Percentiles rank a stretch among this genome's conserved stretches.
These are phyloP conservation scores for Elachura formosa DNA, from an alignment of 2,113 vertebrate genomes.

Conservation along the genomic window DNA sequence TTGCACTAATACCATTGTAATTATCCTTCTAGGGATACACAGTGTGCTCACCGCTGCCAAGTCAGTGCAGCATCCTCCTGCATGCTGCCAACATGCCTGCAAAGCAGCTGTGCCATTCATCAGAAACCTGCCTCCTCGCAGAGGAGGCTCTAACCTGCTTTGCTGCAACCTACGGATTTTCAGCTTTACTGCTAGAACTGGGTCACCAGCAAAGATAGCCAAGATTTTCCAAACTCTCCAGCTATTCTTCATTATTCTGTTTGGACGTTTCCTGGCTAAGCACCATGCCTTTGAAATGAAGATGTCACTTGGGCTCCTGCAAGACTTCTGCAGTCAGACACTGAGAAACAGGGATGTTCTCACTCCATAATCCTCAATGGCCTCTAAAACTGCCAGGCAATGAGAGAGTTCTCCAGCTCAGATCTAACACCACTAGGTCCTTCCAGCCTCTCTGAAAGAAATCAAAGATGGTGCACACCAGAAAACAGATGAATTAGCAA, in stretches of 20 bases:
- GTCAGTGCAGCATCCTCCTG: not conserved
- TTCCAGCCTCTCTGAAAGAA: not conserved
- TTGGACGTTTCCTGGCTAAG: constrained; percentile 1
- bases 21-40: not conserved
- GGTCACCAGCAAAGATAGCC: constrained; percentile 3
- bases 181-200: constrained; percentile 43
- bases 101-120: not conserved
- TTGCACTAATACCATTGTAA: constrained; percentile 28
- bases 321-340: not conserved
- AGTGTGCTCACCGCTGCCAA: not conserved
- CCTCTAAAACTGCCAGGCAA: not conserved
- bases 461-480: not conserved
- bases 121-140: not conserved
- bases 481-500: not conserved
- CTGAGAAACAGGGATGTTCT: not conserved
- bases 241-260: not conserved
- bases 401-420: not conserved
- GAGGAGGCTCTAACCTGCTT: constrained; percentile 10
- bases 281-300: not conserved
- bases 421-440: not conserved
- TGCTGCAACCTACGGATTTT: not conserved
- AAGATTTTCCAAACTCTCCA: constrained; percentile 33
- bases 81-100: not conserved
- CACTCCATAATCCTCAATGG: not conserved
- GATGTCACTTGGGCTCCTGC: not conserved